Base-by-base conservation (phyloP, 2,888 invertebrate species). In the Caenorhabditis sp. region DNA sequence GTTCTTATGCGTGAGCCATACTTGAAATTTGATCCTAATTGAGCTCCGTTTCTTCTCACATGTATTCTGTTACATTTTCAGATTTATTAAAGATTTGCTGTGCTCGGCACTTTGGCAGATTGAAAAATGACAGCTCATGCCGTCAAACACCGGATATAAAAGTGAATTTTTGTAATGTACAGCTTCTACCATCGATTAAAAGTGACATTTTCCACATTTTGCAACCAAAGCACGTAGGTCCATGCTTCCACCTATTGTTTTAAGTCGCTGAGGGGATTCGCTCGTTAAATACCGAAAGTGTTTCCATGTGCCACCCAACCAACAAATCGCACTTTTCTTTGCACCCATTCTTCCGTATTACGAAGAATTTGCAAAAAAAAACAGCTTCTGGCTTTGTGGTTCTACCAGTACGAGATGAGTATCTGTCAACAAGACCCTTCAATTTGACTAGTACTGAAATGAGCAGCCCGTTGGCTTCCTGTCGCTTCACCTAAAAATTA, bases 211-310 rank as follows among this genome's bases (percentile, higher is more conserved):
- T n/a, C n/a, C n/a, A n/a, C n/a, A n/a, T n/a, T n/a, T n/a, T n/a
- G n/a, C n/a, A n/a, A n/a, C n/a, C n/a, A n/a, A n/a, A n/a, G n/a
- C n/a, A n/a, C n/a, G n/a, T n/a, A n/a, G n/a, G 35, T 35, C 13
- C 13, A 9, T 7, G 2, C 35, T 3, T 37, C 13, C 35, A 50
- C 41, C 62, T 52, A 37, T 52, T 30, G 41, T 30, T 62, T 41
- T 50, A 13, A 61, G n/a, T 41, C 20, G 15, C 5, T 30, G 32
- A 48, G 27, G 24, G 15, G 15, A 13, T 22, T 27, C 50, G 53
- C 59, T 70, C 70, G 70, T 70, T 70, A 70, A 70, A 59, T 50
- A 53, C 58, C 53, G 59, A 59, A 70, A 70, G 70, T 70, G 70
- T 63, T 73, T 73, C 65, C 58, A 66, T 63, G 56, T 73, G 56